Base-by-base conservation (phyloP, 2,888 invertebrate species). In the Callyntrura sp. region DNA sequence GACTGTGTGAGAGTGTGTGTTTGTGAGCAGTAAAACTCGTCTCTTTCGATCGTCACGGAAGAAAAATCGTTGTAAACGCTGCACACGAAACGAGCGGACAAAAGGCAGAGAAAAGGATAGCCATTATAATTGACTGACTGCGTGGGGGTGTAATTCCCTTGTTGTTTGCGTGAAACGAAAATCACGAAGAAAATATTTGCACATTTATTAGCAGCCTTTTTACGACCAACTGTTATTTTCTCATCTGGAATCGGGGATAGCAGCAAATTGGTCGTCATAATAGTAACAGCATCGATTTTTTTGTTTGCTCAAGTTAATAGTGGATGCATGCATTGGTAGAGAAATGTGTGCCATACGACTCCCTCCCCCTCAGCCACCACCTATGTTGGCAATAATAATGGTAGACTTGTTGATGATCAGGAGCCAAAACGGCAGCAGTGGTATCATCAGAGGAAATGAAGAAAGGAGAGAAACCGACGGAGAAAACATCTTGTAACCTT, bases 281-380 rank as follows among this genome's bases (percentile, higher is more conserved):
- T 17, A 60, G 1, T 11, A 6, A 9, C 45, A 45, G n/a, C 23
- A 73, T 51, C n/a, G 51, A 73, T 12, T 45, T 45, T 17, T 20
- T 1, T 45, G 70, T 73, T 73, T 73, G 25, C 23, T 28, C 48
- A 23, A 48, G 35, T 35, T 35, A 35, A 35, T 35, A 65, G 6
- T 35, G 6, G 3, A 35, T 35, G 35, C 35, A 23, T n/a, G 20
- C 11, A 23, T 9, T 23, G 51, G 35, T 78, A n/a, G 51, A 78
- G 55, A 78, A 76, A 78, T 78, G 78, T 78, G 55, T 78, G 78
- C 78, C 78, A 78, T 78, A 57, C 55, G 55, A 78, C 51, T 78
- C n/a, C 55, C n/a, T 78, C 35, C 78, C n/a, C 23, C 28, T 9
- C 11, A 4, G 6, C 51, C 51, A 48, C 48, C 20, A 48, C 51